Evolutionary conservation across 2,888 invertebrate species (phyloP).

Genomic region (Leptura quadrifasciata): DNA sequence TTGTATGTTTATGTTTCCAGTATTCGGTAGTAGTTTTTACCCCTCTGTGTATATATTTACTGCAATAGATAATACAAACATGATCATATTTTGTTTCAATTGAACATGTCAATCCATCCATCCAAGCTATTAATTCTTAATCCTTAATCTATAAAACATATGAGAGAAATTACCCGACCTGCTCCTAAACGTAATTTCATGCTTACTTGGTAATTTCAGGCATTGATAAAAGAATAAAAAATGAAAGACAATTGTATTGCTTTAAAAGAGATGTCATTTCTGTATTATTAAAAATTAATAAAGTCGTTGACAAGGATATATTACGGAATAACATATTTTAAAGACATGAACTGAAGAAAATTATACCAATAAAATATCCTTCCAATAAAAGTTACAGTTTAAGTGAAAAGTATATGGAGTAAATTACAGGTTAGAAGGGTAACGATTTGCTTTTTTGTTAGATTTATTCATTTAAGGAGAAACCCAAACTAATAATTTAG

Average conservation of each 20-base stretch:
- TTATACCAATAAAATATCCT: slow-evolving; percentile 34
- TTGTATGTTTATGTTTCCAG: no score
- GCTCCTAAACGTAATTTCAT: slow-evolving; percentile 11
- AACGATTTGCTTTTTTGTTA: slow-evolving; percentile 63
- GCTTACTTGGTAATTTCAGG: slow-evolving; percentile 10
- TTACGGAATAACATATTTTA: slow-evolving; percentile 48
- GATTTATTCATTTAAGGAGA: slow-evolving; percentile 61
- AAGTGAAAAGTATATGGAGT: slow-evolving; percentile 54
- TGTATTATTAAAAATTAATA: slow-evolving; percentile 50
- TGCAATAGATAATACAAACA: background rate
- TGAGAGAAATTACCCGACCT: slow-evolving; percentile 14
- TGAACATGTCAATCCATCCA: background rate
- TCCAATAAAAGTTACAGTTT: slow-evolving; percentile 47
- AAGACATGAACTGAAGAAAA: slow-evolving; percentile 48
- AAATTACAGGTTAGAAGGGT: slow-evolving; percentile 59
- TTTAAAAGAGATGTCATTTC: slow-evolving; percentile 50
- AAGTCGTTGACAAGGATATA: slow-evolving; percentile 39
- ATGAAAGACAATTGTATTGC: slow-evolving; percentile 17
- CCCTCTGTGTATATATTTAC: background rate
- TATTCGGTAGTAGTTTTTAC: background rate
- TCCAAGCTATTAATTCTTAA: background rate
- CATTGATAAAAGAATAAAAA: slow-evolving; percentile 14
- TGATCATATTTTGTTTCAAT: background rate
- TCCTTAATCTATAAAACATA: slow-evolving; percentile 18
- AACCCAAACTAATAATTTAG: slow-evolving; percentile 57